A percentile compares a stretch with the other conserved stretches of the same genome.
These are phyloP conservation scores for Sussaba pulchella DNA, from an alignment of 2,888 invertebrate genomes.

Conservation along the genomic window DNA sequence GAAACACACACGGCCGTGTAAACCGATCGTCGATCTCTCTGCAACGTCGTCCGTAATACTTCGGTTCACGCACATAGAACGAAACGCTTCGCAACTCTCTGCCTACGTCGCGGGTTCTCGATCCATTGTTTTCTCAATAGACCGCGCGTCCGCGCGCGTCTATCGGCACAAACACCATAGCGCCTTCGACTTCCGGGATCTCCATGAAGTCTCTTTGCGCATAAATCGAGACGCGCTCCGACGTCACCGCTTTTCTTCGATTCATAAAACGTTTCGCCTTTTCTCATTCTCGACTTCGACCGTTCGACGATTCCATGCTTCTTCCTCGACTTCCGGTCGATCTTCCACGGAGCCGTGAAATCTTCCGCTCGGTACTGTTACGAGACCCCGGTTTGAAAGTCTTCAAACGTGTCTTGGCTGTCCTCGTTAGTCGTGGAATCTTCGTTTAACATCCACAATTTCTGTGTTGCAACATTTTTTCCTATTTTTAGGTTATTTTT, in stretches of 20 bases:
- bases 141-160: constrained; percentile 55
- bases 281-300: constrained; percentile 8
- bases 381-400: background rate
- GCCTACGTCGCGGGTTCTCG: constrained; percentile 27
- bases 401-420: background rate
- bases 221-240: constrained; percentile 17
- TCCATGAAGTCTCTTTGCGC: constrained; percentile 1
- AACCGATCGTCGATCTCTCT: constrained; percentile 5
- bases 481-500: too few species aligned
- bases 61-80: constrained; percentile 42
- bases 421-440: background rate
- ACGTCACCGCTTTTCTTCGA: constrained; percentile 55
- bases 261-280: constrained; percentile 47
- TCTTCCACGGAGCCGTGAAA: constrained; percentile 10
- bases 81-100: constrained; percentile 45
- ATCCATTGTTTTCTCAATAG: constrained; percentile 63
- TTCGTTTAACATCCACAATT: too few species aligned
- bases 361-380: background rate
- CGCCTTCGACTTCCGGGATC: constrained; percentile 52
- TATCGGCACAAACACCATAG: constrained; percentile 36
- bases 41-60: constrained; percentile 32
- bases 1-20: constrained; percentile 48
- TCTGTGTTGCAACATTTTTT: too few species aligned
- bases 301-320: constrained; percentile 44
- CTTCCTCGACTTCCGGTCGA: constrained; percentile 55